Percentiles rank a stretch among this genome's conserved stretches.
Conservation (phyloP, 2,888 invertebrate genomes). For the Poecilus cupreus region DNA sequence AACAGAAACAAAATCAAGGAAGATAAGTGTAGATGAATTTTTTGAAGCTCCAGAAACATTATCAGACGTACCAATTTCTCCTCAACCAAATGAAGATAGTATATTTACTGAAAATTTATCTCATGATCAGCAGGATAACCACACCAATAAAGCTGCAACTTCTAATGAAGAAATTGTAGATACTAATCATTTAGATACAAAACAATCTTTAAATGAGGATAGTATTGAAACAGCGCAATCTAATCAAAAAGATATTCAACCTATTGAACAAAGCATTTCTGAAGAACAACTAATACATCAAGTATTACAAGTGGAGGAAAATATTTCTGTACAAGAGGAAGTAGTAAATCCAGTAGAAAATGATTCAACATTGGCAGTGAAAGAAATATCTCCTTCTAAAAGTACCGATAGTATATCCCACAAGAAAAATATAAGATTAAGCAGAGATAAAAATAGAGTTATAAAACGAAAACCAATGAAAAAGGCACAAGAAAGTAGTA, state of each 20-base stretch:
- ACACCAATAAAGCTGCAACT: conserved; percentile 68
- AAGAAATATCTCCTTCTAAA: conserved; percentile 29
- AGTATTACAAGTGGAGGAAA: no score
- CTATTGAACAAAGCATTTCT: neutral
- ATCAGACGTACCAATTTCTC: conserved; percentile 3
- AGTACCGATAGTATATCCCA: conserved; percentile 21
- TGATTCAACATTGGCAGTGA: neutral
- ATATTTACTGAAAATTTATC: conserved; percentile 65
- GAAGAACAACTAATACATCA: neutral
- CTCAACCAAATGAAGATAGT: neutral
- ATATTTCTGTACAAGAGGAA: neutral
- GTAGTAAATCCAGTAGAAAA: neutral
- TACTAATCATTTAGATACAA: neutral
- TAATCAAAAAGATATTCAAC: neutral
- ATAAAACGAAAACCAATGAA: conserved; percentile 42
- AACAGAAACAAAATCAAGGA: conserved; percentile 5
- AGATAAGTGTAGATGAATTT: conserved; percentile 37
- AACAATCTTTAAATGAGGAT: neutral
- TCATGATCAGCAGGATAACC: conserved; percentile 71
- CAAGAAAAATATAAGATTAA: conserved; percentile 47
- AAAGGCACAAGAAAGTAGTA: neutral
- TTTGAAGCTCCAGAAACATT: conserved; percentile 37
- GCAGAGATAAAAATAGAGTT: conserved; percentile 45
- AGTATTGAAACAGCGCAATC: conserved; percentile 4
- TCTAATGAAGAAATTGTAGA: conserved; percentile 61